Evolutionary conservation across 2,113 vertebrate genomes (phyloP).

Genomic region (Synodontis membranacea): DNA sequence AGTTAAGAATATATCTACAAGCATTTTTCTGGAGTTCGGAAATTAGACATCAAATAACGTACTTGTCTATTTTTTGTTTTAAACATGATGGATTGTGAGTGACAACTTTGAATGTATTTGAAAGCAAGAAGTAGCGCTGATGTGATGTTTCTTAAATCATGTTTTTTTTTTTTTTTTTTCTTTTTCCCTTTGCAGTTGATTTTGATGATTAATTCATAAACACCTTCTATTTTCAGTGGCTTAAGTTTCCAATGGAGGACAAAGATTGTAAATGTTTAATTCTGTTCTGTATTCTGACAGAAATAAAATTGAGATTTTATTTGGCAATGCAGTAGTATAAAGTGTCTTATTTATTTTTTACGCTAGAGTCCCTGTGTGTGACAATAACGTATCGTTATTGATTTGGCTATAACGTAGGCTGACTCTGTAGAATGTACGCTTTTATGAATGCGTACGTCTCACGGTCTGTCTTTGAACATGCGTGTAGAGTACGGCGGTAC

Average conservation of each 20-base stretch:
- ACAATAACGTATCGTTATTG: not conserved
- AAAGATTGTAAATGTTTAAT: slow-evolving; percentile 2
- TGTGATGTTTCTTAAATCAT: not conserved
- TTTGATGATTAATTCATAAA: not conserved
- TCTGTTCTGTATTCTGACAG: slow-evolving; percentile 18
- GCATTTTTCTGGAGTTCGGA: not conserved
- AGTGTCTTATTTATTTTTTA: not conserved
- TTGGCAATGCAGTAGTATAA: not conserved
- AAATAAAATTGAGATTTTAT: slow-evolving; percentile 37
- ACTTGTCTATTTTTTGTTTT: not conserved
- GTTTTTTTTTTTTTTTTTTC: not conserved
- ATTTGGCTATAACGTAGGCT: not conserved
- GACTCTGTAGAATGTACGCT: not conserved
- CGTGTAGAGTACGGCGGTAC: slow-evolving; percentile 73
- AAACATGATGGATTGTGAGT: not conserved
- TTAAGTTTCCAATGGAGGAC: not conserved
- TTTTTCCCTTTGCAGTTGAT: not conserved
- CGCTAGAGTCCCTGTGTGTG: not conserved
- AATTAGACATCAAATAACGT: not conserved
- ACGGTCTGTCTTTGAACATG: slow-evolving; percentile 40
- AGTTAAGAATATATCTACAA: not conserved
- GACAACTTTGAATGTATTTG: not conserved
- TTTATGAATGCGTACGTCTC: not conserved
- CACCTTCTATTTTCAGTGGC: not conserved
- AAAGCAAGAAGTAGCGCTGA: not conserved